phyloP scores from a whole-genome alignment of 2,797 vertebrate species.

The Salmo trutta region DNA sequence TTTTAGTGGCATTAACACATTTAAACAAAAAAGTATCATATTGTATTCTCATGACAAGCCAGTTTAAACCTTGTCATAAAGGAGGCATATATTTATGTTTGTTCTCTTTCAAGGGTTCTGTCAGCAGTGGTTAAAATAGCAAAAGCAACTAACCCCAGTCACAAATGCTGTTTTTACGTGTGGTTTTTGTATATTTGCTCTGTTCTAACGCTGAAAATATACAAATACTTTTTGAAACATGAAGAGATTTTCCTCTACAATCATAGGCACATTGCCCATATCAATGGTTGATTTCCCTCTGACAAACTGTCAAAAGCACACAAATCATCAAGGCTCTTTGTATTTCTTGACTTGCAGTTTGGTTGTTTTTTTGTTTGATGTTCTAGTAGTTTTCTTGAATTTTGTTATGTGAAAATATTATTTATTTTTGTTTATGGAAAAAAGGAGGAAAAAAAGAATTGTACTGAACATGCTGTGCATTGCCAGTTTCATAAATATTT shows the following conservation, averaged over 20 bases:
- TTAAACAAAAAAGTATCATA: background rate
- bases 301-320: constrained; percentile 33
- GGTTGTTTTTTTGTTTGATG: constrained; percentile 50
- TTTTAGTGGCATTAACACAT: background rate
- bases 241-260: background rate
- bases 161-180: background rate
- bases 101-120: background rate
- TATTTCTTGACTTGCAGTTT: constrained; percentile 54
- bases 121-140: background rate
- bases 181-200: background rate
- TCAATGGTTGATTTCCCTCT: constrained; percentile 17
- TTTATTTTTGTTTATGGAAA: constrained; percentile 81
- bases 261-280: constrained; percentile 34
- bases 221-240: background rate
- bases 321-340: constrained; percentile 33
- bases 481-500: constrained; percentile 83
- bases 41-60: background rate
- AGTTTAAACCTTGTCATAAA: background rate
- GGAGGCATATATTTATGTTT: background rate
- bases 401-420: constrained; percentile 75
- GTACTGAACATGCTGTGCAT: constrained; percentile 85
- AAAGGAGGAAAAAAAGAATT: constrained; percentile 40
- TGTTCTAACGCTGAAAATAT: background rate
- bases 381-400: constrained; percentile 59
- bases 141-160: background rate